A percentile compares a stretch with the other conserved stretches of the same genome.
Conservation (phyloP, 2,797 vertebrate genomes). For the Myoxocephalus aenaeus region DNA sequence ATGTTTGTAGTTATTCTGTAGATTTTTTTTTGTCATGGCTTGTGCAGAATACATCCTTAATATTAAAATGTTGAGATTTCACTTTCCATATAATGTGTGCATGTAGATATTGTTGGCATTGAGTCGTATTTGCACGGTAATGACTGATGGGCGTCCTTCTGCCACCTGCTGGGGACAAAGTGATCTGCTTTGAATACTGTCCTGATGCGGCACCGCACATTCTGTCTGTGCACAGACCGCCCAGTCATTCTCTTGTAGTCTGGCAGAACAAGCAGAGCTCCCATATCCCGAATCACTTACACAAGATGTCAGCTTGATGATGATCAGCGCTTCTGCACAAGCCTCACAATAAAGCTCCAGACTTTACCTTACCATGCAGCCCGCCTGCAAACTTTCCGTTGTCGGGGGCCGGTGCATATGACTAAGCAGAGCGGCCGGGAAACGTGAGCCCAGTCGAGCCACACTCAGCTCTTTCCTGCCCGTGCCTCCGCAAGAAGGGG, state of each 20-base stretch:
- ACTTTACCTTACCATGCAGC: constrained; percentile 27
- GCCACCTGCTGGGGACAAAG: constrained; percentile 67
- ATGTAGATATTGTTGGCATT: background rate
- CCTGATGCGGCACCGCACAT: background rate
- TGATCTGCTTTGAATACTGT: background rate
- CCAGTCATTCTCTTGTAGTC: background rate
- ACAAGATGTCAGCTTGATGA: background rate
- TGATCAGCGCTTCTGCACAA: background rate
- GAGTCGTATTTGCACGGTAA: background rate
- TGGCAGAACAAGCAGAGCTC: background rate
- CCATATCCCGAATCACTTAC: background rate
- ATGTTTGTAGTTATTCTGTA: background rate
- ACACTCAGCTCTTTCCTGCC: constrained; percentile 76
- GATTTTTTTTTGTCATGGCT: background rate
- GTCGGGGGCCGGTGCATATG: constrained; percentile 64
- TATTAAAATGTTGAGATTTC: background rate
- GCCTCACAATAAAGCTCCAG: background rate
- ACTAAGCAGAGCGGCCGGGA: constrained; percentile 74
- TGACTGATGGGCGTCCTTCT: constrained; percentile 34
- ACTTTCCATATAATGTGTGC: background rate
- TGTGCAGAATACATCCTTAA: background rate
- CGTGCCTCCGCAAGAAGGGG: constrained; percentile 60
- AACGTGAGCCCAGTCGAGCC: constrained; percentile 77
- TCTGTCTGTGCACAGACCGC: background rate
- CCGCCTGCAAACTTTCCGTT: constrained; percentile 63